Percentiles rank a stretch among this genome's conserved stretches.
Evolutionary conservation across 2,888 invertebrate species (phyloP).

Genomic region (Apotomis turbidana): DNA sequence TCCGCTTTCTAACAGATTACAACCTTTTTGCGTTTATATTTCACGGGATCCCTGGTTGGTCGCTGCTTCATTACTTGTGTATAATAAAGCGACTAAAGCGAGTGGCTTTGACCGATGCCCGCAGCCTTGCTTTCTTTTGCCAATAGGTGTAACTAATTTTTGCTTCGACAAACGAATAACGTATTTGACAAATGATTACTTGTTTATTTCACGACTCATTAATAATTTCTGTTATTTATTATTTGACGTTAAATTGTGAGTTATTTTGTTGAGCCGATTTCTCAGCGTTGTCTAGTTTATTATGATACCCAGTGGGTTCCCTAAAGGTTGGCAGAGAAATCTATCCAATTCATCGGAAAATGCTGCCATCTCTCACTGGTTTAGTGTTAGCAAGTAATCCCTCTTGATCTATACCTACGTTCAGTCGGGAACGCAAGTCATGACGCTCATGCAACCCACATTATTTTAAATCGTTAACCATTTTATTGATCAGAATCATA

Average conservation of each 20-base stretch:
- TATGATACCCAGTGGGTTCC: background rate
- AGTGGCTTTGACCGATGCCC: constrained; percentile 12
- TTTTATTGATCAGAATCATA: too few species aligned
- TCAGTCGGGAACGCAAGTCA: too few species aligned
- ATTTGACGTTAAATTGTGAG: background rate
- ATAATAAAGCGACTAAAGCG: constrained; percentile 2
- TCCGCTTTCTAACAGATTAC: constrained; percentile 41
- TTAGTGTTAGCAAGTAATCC: too few species aligned
- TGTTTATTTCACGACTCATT: constrained; percentile 6
- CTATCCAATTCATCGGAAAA: background rate
- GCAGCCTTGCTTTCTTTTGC: constrained; percentile 25
- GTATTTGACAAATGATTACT: constrained; percentile 4
- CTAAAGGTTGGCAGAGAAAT: background rate
- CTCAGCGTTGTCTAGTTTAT: background rate
- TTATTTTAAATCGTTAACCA: too few species aligned
- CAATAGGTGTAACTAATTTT: constrained; percentile 12
- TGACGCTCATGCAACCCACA: too few species aligned
- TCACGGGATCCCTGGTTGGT: constrained; percentile 3
- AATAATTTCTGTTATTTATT: background rate
- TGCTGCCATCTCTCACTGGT: background rate
- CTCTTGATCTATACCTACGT: too few species aligned
- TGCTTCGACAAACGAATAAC: constrained; percentile 5
- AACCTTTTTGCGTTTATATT: constrained; percentile 39
- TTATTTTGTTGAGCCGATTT: background rate
- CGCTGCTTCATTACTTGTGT: constrained; percentile 18